Evolutionary conservation across 2,113 vertebrate genomes (phyloP).

Genomic region (Vulpes lagopus): DNA sequence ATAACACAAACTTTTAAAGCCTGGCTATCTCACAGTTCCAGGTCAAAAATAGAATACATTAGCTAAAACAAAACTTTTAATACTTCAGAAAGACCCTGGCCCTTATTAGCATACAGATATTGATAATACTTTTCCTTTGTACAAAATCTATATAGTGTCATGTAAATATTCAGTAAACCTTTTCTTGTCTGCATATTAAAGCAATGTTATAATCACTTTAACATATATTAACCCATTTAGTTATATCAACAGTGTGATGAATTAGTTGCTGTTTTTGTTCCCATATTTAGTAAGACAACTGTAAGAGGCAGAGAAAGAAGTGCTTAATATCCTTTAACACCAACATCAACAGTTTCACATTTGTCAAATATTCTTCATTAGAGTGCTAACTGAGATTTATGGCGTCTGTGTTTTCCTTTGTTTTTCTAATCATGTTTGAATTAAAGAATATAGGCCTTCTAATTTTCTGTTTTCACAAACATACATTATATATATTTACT

Average conservation of each 20-base stretch:
- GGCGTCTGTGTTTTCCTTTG: neutral
- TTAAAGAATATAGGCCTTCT: neutral
- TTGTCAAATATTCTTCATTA: neutral
- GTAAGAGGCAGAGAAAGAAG: neutral
- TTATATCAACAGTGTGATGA: neutral
- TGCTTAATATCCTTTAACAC: neutral
- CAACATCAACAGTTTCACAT: neutral
- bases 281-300: neutral
- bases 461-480: neutral
- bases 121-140: neutral
- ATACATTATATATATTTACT: neutral
- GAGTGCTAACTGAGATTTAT: neutral
- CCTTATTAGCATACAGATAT: neutral
- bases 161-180: neutral
- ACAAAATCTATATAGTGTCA: neutral
- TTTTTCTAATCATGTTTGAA: neutral
- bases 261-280: neutral
- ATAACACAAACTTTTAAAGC: neutral
- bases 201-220: neutral
- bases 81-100: neutral
- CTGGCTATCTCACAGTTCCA: neutral
- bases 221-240: neutral
- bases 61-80: neutral
- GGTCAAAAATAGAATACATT: neutral
- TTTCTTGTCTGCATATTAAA: neutral